Conservation (phyloP, 2,113 vertebrate species). For the Xiphias gladius region DNA sequence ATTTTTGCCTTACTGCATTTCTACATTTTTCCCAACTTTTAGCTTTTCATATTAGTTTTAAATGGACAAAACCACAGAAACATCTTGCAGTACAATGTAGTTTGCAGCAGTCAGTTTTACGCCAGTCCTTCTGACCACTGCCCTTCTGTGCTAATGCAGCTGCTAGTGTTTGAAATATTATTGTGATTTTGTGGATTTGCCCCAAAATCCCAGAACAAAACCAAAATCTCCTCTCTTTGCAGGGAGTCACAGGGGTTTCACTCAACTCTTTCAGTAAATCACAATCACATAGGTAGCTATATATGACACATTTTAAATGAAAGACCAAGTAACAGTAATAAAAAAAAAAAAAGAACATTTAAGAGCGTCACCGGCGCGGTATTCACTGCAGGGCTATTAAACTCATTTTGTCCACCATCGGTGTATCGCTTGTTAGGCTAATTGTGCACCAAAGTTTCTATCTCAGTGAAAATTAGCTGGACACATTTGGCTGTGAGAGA, state of each 20-base stretch:
- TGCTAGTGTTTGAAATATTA: background rate
- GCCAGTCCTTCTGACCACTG: background rate
- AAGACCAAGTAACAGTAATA: conserved; percentile 40
- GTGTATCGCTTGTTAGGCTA: background rate
- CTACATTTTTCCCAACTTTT: background rate
- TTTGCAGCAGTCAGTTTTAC: background rate
- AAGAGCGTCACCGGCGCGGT: background rate
- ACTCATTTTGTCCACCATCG: background rate
- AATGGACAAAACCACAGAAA: background rate
- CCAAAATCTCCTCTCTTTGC: background rate
- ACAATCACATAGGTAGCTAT: background rate
- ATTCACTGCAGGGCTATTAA: background rate
- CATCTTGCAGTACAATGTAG: background rate
- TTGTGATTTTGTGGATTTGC: background rate
- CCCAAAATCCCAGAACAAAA: too few relatives aligned
- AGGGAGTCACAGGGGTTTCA: conserved; percentile 17
- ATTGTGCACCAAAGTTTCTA: conserved; percentile 19
- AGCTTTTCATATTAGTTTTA: conserved; percentile 1
- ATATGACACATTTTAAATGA: background rate
- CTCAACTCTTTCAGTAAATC: background rate
- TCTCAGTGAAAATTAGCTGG: background rate
- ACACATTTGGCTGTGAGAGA: background rate
- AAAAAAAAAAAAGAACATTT: background rate
- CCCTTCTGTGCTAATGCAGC: background rate
- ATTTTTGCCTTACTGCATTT: conserved; percentile 4